These are phyloP conservation scores for Plutomurus gul DNA, from an alignment of 1,140 invertebrate genomes.

Conservation along the genomic window DNA sequence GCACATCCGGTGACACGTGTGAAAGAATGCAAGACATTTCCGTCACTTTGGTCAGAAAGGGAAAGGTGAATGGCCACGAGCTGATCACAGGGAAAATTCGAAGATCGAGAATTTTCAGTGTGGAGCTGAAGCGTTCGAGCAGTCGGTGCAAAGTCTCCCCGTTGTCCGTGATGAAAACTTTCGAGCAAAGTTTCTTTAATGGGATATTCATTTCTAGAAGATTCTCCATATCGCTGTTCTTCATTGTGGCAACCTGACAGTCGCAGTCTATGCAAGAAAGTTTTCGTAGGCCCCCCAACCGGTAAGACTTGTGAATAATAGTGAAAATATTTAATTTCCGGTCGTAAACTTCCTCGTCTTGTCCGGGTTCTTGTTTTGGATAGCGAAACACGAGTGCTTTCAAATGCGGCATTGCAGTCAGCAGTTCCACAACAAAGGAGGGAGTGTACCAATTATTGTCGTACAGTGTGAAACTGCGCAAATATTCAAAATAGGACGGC, in stretches of 20 bases:
- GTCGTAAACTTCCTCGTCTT: background rate
- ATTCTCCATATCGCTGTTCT: background rate
- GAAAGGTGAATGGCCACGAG: constrained; percentile 2
- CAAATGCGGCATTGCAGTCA: background rate
- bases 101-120: background rate
- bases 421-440: background rate
- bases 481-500: background rate
- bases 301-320: background rate
- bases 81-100: background rate
- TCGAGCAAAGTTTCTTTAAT: background rate
- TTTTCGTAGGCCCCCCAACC: background rate
- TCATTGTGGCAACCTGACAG: background rate
- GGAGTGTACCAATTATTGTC: constrained; percentile 24
- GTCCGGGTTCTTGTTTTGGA: background rate
- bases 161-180: background rate
- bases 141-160: background rate
- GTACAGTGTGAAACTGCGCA: background rate
- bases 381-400: background rate
- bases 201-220: constrained; percentile 23
- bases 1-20: background rate
- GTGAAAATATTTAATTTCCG: constrained; percentile 19
- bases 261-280: constrained; percentile 4
- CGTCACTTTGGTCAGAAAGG: background rate
- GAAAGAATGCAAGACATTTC: background rate
- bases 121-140: background rate